Evolutionary conservation across 2,797 vertebrate genomes (phyloP).

Genomic region (Pachyuromys duprasi): DNA sequence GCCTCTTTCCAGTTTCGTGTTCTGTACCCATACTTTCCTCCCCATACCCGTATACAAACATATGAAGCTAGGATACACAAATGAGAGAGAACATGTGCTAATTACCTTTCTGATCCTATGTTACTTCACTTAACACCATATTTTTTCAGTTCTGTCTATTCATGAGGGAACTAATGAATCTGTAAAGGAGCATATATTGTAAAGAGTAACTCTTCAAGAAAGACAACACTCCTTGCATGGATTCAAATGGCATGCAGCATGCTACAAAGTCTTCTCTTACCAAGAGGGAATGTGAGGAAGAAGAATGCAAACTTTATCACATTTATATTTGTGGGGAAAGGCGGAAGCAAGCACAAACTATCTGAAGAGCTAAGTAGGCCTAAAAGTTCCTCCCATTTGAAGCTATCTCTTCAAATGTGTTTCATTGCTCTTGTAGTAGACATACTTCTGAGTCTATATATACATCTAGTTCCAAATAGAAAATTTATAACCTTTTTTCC

Average conservation of each 20-base stretch:
- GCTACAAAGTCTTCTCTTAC: not conserved
- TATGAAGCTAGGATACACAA: not conserved
- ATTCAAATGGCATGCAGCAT: not conserved
- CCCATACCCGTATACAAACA: not conserved
- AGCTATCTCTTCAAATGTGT: not conserved
- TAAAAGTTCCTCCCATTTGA: not conserved
- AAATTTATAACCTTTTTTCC: not conserved
- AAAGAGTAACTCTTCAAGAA: not conserved
- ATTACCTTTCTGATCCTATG: not conserved
- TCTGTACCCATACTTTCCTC: not conserved
- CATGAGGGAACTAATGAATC: constrained; percentile 18
- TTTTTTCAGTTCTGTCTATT: not conserved
- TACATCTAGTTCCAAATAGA: not conserved
- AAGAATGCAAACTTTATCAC: not conserved
- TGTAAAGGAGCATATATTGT: not conserved
- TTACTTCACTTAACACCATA: not conserved
- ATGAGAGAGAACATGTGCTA: not conserved
- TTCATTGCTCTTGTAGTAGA: not conserved
- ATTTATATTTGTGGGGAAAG: not conserved
- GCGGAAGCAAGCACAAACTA: not conserved
- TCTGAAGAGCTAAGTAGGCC: too few relatives aligned
- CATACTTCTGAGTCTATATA: not conserved
- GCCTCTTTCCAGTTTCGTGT: not conserved
- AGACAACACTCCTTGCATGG: not conserved
- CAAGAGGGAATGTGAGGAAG: not conserved